Conservation (phyloP, 2,113 vertebrate species). For the Cercocebus atys region DNA sequence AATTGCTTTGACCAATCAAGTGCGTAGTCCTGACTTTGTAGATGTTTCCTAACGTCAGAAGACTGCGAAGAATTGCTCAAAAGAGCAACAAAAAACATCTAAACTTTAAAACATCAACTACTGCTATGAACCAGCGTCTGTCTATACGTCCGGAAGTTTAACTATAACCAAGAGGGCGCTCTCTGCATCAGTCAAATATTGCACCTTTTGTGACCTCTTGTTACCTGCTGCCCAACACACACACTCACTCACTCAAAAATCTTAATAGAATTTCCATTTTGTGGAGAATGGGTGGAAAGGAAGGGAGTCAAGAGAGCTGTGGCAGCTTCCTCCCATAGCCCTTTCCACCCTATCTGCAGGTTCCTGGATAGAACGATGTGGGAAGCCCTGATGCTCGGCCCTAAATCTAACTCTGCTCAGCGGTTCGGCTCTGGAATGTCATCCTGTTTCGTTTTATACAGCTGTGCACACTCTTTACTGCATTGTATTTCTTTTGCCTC, state of each 20-base stretch:
- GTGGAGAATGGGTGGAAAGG: background rate
- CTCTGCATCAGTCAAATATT: background rate
- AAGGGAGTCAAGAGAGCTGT: background rate
- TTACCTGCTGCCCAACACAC: background rate
- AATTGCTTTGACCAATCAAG: background rate
- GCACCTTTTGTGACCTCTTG: background rate
- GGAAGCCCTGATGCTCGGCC: rapidly evolving
- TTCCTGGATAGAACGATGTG: rapidly evolving
- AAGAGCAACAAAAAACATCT: background rate
- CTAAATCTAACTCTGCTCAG: background rate
- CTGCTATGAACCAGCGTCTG: background rate
- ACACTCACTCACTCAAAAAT: background rate
- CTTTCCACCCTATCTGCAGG: background rate
- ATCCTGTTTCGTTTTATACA: background rate
- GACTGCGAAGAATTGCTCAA: background rate
- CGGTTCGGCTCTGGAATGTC: background rate
- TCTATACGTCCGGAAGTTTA: background rate
- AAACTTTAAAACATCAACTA: background rate
- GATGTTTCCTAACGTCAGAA: background rate
- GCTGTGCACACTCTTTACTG: background rate
- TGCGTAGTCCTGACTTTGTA: background rate
- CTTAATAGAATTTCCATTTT: background rate
- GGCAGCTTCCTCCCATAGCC: background rate
- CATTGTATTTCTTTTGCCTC: background rate
- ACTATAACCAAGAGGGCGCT: background rate